Evolutionary conservation across 2,113 vertebrate genomes (phyloP).

Genomic region (Chaenocephalus aceratus): DNA sequence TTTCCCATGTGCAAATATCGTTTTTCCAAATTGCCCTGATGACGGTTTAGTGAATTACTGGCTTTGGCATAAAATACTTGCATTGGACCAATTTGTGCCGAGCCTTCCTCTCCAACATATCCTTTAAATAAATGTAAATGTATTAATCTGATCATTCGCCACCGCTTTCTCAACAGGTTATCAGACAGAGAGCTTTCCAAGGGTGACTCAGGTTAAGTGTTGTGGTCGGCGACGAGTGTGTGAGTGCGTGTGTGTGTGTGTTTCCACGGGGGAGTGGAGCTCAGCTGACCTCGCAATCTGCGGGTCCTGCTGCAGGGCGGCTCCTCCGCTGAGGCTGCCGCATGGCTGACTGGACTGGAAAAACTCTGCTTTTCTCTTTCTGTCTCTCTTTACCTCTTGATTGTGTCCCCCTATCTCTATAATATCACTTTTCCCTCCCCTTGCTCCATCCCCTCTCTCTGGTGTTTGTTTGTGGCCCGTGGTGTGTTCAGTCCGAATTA

Average conservation of each 20-base stretch:
- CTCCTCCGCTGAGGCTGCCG: constrained; percentile 46
- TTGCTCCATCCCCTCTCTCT: constrained; percentile 10
- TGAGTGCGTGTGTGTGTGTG: constrained; percentile 18
- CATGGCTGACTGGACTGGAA: constrained; percentile 46
- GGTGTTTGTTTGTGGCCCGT: constrained; percentile 65
- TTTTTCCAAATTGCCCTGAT: no score
- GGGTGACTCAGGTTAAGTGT: constrained; percentile 43
- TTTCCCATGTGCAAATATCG: neutral
- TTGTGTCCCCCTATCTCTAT: constrained; percentile 27
- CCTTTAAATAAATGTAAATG: neutral
- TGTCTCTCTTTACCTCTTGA: neutral
- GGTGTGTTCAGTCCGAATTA: constrained; percentile 69
- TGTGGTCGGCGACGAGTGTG: constrained; percentile 17
- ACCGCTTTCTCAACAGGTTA: constrained; percentile 20
- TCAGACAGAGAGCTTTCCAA: constrained; percentile 14
- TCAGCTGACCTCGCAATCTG: constrained; percentile 38
- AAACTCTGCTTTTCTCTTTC: constrained; percentile 1
- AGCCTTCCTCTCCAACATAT: neutral
- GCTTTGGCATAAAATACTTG: neutral
- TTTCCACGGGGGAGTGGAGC: constrained; percentile 39
- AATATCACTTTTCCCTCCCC: constrained; percentile 22
- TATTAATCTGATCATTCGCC: constrained; percentile 7
- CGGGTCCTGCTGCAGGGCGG: constrained; percentile 40
- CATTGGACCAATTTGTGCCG: neutral
- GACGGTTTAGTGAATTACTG: neutral